phyloP scores from a whole-genome alignment of 2,888 invertebrate genomes.

The Apotomis capreana region DNA sequence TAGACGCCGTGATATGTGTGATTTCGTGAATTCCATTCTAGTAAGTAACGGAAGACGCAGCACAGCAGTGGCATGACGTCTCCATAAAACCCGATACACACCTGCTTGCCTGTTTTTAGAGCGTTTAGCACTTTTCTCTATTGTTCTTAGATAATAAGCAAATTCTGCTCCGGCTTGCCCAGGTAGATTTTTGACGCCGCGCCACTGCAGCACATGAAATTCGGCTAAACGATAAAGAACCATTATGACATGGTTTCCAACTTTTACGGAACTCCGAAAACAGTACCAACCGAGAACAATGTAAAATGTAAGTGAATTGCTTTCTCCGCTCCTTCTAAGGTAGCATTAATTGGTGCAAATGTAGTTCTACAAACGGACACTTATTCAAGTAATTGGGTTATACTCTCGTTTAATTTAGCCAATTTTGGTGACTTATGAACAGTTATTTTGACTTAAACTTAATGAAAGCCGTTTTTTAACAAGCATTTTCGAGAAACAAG shows the following conservation, averaged over 20 bases:
- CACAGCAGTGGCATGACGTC: too few species aligned
- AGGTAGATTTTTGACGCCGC: too few species aligned
- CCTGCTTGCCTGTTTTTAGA: too few species aligned
- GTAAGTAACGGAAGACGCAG: too few species aligned
- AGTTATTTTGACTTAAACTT: conserved; percentile 6
- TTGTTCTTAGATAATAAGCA: too few species aligned
- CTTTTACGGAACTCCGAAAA: not conserved
- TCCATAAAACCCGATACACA: too few species aligned
- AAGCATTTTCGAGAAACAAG: not conserved
- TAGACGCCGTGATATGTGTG: too few species aligned
- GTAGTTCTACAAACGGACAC: conserved; percentile 5
- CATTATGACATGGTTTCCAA: not conserved
- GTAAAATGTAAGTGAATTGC: not conserved
- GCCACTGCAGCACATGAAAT: too few species aligned
- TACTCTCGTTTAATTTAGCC: conserved; percentile 12
- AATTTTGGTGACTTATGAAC: conserved; percentile 16
- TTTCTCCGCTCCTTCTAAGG: conserved; percentile 33
- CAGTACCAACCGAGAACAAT: not conserved
- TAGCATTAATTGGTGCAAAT: conserved; percentile 31
- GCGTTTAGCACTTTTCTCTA: too few species aligned
- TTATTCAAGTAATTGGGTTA: conserved; percentile 22
- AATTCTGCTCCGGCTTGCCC: too few species aligned
- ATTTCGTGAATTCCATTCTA: too few species aligned
- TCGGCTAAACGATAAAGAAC: too few species aligned
- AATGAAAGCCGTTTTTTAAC: conserved; percentile 19